Evolutionary conservation across 2,888 invertebrate genomes (phyloP).

Genomic region (Alviniconcha strummeri): DNA sequence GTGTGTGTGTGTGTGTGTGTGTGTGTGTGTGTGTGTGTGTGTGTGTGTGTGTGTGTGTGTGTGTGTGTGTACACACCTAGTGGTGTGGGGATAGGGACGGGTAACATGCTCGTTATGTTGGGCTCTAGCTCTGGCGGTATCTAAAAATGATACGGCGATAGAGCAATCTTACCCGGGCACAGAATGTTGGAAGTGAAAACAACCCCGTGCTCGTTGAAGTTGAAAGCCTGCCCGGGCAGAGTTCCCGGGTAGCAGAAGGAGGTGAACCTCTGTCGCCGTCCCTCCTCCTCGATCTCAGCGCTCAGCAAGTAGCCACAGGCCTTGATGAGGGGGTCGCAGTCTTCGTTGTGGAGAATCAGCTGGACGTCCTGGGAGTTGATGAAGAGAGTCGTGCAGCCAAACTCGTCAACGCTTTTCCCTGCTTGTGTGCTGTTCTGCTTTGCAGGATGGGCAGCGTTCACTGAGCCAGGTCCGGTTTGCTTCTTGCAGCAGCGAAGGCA

Average conservation of each 20-base stretch:
- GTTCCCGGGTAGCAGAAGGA: conserved; percentile 48
- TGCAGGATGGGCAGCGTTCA: no score
- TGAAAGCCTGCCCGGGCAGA: conserved; percentile 45
- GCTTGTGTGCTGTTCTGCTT: no score
- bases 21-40: not conserved
- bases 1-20: not conserved
- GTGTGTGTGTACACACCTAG: no score
- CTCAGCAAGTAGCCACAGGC: conserved; percentile 45
- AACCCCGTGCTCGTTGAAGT: conserved; percentile 43
- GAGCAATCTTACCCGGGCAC: conserved; percentile 35
- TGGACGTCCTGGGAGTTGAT: conserved; percentile 42
- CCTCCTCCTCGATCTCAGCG: conserved; percentile 42
- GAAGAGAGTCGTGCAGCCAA: conserved; percentile 46
- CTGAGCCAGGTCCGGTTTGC: no score
- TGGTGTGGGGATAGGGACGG: no score
- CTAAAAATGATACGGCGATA: no score
- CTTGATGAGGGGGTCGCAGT: conserved; percentile 46
- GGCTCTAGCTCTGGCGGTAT: no score
- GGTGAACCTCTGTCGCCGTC: conserved; percentile 41
- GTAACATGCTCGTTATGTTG: no score
- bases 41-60: not conserved
- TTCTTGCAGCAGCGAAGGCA: no score
- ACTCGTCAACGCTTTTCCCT: not conserved
- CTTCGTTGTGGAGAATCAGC: conserved; percentile 49
- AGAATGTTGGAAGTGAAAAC: conserved; percentile 48